Evolutionary conservation across 2,888 invertebrate genomes (phyloP).

Genomic region (Congeria kusceri): DNA sequence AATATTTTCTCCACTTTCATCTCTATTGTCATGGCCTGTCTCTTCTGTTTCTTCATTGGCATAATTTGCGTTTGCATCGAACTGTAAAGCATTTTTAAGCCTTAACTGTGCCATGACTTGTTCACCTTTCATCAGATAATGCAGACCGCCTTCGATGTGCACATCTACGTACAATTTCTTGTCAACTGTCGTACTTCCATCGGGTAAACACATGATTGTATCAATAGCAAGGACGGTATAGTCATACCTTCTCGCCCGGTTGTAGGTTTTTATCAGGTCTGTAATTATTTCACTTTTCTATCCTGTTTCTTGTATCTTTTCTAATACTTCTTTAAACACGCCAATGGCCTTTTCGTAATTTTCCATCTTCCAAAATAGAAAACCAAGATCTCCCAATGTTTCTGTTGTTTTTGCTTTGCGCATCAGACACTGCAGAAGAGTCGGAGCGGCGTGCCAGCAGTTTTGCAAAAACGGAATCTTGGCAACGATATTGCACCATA

Average conservation of each 20-base stretch:
- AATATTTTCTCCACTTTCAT: not conserved
- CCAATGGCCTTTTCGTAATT: conserved; percentile 29
- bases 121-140: conserved; percentile 18
- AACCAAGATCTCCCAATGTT: conserved; percentile 19
- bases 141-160: conserved; percentile 34
- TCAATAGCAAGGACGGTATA: conserved; percentile 33
- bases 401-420: conserved; percentile 19
- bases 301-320: conserved; percentile 5
- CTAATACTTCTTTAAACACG: conserved; percentile 14
- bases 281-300: conserved; percentile 8
- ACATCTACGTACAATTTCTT: conserved; percentile 17
- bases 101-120: conserved; percentile 25
- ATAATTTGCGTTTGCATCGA: not conserved
- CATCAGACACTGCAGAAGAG: conserved; percentile 19
- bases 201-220: conserved; percentile 32
- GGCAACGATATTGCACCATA: conserved; percentile 27
- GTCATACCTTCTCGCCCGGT: conserved; percentile 18
- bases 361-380: conserved; percentile 25
- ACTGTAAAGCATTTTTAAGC: conserved; percentile 27
- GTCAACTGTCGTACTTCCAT: conserved; percentile 11
- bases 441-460: conserved; percentile 36
- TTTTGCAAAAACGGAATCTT: conserved; percentile 25
- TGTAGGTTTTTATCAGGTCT: conserved; percentile 22
- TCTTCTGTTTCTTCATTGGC: not conserved
- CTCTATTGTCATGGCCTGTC: conserved; percentile 6